Conservation (phyloP, 2,113 vertebrate genomes). For the Nettapus auritus region DNA sequence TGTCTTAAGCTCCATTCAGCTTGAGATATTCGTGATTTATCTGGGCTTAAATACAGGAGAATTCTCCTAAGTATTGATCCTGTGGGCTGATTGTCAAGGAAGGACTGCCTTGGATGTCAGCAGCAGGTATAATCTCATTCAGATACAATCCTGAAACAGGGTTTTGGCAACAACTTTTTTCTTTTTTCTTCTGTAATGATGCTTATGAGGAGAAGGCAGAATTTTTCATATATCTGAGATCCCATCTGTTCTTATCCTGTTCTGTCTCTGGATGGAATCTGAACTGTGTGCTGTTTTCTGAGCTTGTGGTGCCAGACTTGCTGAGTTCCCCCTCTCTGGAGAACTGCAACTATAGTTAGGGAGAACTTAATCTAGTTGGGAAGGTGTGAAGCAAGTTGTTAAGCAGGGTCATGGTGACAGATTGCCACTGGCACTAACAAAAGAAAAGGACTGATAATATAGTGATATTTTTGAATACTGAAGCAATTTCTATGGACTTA, state of each 20-base stretch:
- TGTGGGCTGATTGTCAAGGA: background rate
- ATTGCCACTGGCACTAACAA: conserved; percentile 34
- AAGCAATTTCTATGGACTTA: background rate
- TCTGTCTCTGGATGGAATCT: background rate
- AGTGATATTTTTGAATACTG: background rate
- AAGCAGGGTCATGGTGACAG: background rate
- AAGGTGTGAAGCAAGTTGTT: conserved; percentile 45
- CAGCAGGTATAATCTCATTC: background rate
- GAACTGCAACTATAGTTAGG: background rate
- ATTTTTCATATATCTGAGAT: background rate
- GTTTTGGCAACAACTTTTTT: background rate
- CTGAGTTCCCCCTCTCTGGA: background rate
- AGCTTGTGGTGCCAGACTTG: background rate
- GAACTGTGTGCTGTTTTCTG: background rate
- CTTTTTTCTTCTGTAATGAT: background rate
- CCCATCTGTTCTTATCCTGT: background rate
- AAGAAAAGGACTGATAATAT: conserved; percentile 33
- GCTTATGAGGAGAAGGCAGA: background rate
- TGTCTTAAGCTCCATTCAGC: background rate
- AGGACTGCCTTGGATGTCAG: background rate
- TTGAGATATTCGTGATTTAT: background rate
- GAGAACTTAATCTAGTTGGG: background rate
- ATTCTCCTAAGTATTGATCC: background rate
- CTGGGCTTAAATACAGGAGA: background rate
- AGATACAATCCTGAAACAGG: background rate